Base-by-base conservation (phyloP, 2,888 invertebrate genomes). In the Drosophila phalerata region DNA sequence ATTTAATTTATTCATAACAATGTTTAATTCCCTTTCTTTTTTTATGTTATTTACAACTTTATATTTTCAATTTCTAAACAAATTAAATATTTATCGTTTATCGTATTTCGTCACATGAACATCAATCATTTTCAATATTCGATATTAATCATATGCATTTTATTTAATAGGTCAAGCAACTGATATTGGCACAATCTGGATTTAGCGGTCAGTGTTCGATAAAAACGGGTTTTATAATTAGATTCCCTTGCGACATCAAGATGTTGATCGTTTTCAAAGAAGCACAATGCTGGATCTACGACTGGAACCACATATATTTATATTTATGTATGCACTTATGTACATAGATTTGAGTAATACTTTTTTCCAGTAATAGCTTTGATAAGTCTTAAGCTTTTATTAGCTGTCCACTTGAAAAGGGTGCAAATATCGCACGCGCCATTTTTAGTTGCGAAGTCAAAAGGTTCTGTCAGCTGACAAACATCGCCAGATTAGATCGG, bases 401-500 rank as follows among this genome's bases (percentile, higher is more conserved):
- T 19, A 37, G 37, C 38, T 32, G 11, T 9, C 47, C 55, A 56
- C 60, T 65, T 15, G 37, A 32, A 55, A 55, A 51, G 42, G 47
- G 49, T 13, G 15, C n/a, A 4, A 34, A 13, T 6, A 37, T 3
- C 37, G 42, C 53, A 60, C 57, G 47, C 55, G 58, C 55, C 19
- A 6, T 42, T 32, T 22, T 22, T 4, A 22, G 52, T 57, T 65
- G 55, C 53, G 5, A 5, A 22, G 17, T 17, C 3, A 34, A 49
- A 19, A 32, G 48, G 49, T 8, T 19, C 15, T 32, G 65, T 77
- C 79, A 78, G 52, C 45, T 77, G 69, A 73, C 68, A 47, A 63
- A 22, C 1, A 30, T 53, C 3, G 37, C 0, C 8, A 25, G 78
- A 76, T 69, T 62, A 77, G 58, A 76, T 66, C 48, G 30, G 22